phyloP scores from a whole-genome alignment of 2,113 vertebrate genomes.

The Strix uralensis region DNA sequence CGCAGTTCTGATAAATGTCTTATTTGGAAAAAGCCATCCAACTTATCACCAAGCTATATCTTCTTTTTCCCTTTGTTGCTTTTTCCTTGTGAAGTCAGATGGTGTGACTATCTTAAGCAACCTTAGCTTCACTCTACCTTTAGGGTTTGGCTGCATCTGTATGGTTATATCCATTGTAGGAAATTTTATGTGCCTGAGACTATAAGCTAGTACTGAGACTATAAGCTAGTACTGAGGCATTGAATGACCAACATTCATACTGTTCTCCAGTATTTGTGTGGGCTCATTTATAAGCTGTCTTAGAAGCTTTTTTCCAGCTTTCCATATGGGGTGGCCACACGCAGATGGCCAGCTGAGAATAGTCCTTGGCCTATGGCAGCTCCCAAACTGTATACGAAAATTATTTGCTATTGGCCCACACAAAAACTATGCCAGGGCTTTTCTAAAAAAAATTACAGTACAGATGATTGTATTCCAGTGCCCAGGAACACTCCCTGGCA shows the following conservation, averaged over 20 bases:
- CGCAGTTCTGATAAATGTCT: not conserved
- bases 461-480: not conserved
- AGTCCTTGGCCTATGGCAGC: not conserved
- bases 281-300: not conserved
- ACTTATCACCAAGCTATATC: not conserved
- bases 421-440: not conserved
- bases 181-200: not conserved
- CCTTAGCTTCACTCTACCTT: not conserved
- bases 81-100: not conserved
- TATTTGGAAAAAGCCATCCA: not conserved
- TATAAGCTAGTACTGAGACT: not conserved
- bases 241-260: not conserved
- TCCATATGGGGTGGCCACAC: not conserved
- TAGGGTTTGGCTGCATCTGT: not conserved
- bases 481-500: not conserved
- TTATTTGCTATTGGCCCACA: not conserved
- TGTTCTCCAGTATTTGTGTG: not conserved
- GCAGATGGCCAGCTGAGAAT: not conserved
- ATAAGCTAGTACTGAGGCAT: not conserved
- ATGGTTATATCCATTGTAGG: not conserved
- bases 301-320: not conserved
- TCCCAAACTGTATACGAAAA: not conserved
- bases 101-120: not conserved
- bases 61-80: not conserved
- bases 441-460: not conserved